These are phyloP conservation scores for Chloebia gouldiae DNA, from an alignment of 2,113 vertebrate genomes.

Conservation along the genomic window DNA sequence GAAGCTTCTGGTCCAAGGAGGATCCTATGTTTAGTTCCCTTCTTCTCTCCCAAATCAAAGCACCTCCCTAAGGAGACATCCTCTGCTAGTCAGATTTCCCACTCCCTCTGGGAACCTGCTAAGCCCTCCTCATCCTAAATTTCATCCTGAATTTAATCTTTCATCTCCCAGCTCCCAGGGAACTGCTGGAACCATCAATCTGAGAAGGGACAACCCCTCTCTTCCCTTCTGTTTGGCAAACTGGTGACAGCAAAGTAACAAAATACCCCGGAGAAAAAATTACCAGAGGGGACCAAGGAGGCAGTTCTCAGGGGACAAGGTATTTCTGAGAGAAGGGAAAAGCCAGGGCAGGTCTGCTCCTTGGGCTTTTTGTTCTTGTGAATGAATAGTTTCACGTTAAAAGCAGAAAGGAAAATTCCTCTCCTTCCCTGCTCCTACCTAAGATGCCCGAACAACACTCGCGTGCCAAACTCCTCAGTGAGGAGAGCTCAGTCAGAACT, in stretches of 20 bases:
- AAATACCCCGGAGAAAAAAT: not conserved
- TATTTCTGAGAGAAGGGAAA: not conserved
- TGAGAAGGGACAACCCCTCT: not conserved
- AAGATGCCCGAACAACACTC: not conserved
- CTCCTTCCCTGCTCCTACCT: not conserved
- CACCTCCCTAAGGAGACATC: not conserved
- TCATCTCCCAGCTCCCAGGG: not conserved
- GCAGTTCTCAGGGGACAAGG: not conserved
- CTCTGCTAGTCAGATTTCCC: not conserved
- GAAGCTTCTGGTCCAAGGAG: constrained; percentile 1
- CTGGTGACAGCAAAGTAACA: not conserved
- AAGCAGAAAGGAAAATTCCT: not conserved
- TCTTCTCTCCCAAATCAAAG: constrained; percentile 19
- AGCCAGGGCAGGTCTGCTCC: not conserved
- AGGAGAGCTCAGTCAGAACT: not conserved
- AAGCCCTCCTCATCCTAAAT: not conserved
- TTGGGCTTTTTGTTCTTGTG: not conserved
- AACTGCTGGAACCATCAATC: not conserved
- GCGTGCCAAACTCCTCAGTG: rapidly evolving
- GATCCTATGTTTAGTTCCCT: not conserved
- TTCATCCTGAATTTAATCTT: not conserved
- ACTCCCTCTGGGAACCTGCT: not conserved
- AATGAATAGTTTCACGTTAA: not conserved
- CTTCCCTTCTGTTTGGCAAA: not conserved
- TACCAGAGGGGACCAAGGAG: not conserved